These are phyloP conservation scores for Acanthaster planci DNA, from an alignment of 35 echinoderm and acorn worm genomes.

Conservation along the genomic window DNA sequence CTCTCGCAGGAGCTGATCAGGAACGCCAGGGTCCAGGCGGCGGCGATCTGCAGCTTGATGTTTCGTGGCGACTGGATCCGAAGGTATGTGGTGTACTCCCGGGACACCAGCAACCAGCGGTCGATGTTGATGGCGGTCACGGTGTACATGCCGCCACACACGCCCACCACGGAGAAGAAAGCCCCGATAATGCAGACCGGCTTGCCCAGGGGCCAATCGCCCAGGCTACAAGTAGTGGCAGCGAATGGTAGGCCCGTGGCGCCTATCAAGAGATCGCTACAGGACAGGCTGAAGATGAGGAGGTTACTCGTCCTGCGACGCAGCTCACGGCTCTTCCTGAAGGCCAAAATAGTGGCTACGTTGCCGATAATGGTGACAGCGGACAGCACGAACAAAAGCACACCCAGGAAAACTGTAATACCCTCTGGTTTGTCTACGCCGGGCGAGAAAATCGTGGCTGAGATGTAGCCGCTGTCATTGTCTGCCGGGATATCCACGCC, in stretches of 20 bases:
- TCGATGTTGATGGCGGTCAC: constrained; percentile 24
- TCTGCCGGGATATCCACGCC: too few relatives aligned
- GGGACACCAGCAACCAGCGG: constrained; percentile 11
- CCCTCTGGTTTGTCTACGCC: neutral
- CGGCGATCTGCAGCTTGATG: constrained; percentile 5
- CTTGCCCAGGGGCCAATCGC: neutral
- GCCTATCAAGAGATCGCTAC: constrained; percentile 26
- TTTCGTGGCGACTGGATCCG: constrained; percentile 10
- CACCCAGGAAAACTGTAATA: neutral
- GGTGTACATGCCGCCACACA: neutral
- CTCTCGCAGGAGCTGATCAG: constrained; percentile 3
- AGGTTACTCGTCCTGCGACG: constrained; percentile 2
- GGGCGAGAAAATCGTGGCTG: neutral
- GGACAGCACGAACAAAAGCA: neutral
- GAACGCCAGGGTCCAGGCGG: neutral
- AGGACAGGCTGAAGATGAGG: neutral
- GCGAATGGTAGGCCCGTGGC: neutral
- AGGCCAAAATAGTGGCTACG: constrained; percentile 24
- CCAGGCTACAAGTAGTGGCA: neutral
- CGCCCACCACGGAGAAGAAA: neutral
- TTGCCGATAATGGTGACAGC: constrained; percentile 13
- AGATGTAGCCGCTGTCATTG: neutral
- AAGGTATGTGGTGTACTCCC: constrained; percentile 9
- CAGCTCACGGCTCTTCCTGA: neutral
- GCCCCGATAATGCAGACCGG: neutral